A percentile compares a stretch with the other conserved stretches of the same genome.
These are phyloP conservation scores for Petrolisthes manimaculis DNA, from an alignment of 2,888 invertebrate species.

Conservation along the genomic window DNA sequence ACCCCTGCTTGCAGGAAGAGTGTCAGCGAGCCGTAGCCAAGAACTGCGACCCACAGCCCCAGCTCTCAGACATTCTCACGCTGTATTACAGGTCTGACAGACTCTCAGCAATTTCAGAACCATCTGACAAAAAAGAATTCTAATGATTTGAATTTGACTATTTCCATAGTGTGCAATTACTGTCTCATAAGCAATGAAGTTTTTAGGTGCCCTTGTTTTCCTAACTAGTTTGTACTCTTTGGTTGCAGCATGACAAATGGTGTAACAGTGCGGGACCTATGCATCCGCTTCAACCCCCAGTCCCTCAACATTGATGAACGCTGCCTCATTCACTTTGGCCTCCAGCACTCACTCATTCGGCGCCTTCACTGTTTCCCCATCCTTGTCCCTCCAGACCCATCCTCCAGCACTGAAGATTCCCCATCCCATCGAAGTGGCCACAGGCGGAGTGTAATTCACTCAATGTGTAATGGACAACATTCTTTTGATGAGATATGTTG, in stretches of 20 bases:
- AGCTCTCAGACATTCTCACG: constrained; percentile 37
- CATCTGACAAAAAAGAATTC: neutral
- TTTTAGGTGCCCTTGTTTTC: neutral
- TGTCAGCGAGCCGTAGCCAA: constrained; percentile 81
- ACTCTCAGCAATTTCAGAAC: too few species aligned
- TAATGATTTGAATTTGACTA: neutral
- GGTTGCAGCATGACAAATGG: constrained; percentile 81
- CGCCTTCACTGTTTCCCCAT: constrained; percentile 75
- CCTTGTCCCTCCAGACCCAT: neutral
- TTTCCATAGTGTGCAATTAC: too few species aligned
- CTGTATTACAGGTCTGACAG: constrained; percentile 52
- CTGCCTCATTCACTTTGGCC: constrained; percentile 86
- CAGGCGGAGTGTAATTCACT: constrained; percentile 67
- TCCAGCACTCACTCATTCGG: constrained; percentile 86
- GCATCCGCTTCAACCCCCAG: constrained; percentile 74
- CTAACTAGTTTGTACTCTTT: neutral
- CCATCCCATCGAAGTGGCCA: constrained; percentile 23
- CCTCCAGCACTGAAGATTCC: constrained; percentile 2
- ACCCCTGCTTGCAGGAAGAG: constrained; percentile 78
- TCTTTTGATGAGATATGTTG: constrained; percentile 93
- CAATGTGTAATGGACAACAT: constrained; percentile 82
- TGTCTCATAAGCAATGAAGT: neutral
- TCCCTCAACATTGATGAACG: constrained; percentile 78
- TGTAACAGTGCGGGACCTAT: constrained; percentile 81
- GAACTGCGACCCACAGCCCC: constrained; percentile 71